Conservation (phyloP, 2,113 vertebrate genomes). For the Catharus minimus region DNA sequence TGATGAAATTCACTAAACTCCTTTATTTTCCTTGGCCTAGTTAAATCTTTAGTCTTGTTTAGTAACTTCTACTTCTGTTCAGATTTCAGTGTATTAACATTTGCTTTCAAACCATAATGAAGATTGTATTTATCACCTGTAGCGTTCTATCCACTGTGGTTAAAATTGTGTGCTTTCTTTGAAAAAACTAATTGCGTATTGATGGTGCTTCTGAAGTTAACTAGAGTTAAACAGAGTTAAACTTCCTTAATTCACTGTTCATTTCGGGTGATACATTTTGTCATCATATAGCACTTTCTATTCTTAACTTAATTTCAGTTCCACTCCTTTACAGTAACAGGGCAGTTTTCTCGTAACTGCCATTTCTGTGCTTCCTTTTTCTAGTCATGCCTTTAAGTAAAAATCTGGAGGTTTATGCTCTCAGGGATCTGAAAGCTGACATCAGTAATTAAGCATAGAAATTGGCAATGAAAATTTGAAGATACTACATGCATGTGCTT, state of each 20-base stretch:
- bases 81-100: not conserved
- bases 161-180: not conserved
- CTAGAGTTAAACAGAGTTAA: not conserved
- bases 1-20: not conserved
- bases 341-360: not conserved
- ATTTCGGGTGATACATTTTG: not conserved
- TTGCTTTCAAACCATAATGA: not conserved
- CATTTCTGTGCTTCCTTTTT: not conserved
- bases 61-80: not conserved
- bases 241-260: not conserved
- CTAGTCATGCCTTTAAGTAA: not conserved
- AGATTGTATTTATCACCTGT: not conserved
- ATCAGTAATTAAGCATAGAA: not conserved
- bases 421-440: not conserved
- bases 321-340: not conserved
- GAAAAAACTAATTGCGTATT: not conserved
- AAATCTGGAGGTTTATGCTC: not conserved
- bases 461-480: not conserved
- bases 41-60: not conserved
- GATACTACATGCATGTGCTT: not conserved
- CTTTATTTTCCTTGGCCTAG: not conserved
- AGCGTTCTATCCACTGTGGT: not conserved
- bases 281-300: not conserved
- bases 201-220: not conserved
- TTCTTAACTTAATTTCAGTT: constrained; percentile 5